Evolutionary conservation across 2,888 invertebrate species (phyloP).

Genomic region (Orthosia gracilis): DNA sequence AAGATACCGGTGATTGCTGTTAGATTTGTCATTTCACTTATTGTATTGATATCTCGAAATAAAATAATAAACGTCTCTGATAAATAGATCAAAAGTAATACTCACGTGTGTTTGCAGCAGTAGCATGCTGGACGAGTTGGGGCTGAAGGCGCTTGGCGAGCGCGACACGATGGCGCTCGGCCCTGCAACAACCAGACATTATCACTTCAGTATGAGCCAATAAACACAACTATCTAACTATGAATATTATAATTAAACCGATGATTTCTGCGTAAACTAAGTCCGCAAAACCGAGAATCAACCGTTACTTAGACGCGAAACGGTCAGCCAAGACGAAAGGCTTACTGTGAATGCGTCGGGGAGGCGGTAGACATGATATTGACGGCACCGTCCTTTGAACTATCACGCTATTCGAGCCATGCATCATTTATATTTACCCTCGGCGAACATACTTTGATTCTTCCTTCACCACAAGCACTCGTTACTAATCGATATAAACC

Average conservation of each 20-base stretch:
- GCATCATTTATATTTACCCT: constrained; percentile 91
- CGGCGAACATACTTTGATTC: constrained; percentile 90
- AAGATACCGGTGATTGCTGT: not conserved
- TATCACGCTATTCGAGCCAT: constrained; percentile 92
- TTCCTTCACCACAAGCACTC: constrained; percentile 85
- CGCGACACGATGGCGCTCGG: constrained; percentile 91
- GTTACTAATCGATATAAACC: constrained; percentile 85
- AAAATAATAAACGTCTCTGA: not conserved
- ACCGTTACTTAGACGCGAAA: constrained; percentile 39
- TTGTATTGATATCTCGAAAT: not conserved
- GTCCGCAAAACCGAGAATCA: constrained; percentile 31
- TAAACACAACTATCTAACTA: constrained; percentile 17
- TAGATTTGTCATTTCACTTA: not conserved
- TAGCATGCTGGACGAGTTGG: constrained; percentile 96
- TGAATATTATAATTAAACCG: not conserved
- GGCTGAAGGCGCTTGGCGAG: constrained; percentile 90
- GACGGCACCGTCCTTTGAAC: constrained; percentile 88
- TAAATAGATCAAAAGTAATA: constrained; percentile 49
- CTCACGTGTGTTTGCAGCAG: constrained; percentile 97
- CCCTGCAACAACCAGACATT: constrained; percentile 86
- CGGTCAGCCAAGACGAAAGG: constrained; percentile 71
- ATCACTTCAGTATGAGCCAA: constrained; percentile 59
- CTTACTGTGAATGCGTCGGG: constrained; percentile 78
- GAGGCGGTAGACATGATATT: constrained; percentile 77
- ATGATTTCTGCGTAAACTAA: constrained; percentile 9